These are phyloP conservation scores for Malachius bipustulatus DNA, from an alignment of 2,888 invertebrate species.

Conservation along the genomic window DNA sequence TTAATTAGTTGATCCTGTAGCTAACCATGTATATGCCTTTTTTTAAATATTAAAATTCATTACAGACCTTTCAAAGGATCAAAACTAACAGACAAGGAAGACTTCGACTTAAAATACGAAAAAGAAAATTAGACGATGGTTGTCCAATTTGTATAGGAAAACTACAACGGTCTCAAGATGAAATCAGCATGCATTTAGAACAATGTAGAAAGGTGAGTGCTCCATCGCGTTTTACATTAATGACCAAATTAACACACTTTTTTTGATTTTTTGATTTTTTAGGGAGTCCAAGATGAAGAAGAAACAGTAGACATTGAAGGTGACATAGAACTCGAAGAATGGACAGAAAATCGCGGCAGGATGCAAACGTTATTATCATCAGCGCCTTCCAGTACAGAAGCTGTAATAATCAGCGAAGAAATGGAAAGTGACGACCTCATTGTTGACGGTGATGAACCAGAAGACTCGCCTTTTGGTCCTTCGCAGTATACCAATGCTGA, in stretches of 20 bases:
- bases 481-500: conserved; percentile 36
- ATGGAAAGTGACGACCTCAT: conserved; percentile 35
- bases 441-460: conserved; percentile 36
- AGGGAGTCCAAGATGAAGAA: conserved; percentile 43
- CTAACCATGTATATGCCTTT: no score
- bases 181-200: conserved; percentile 52
- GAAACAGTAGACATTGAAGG: conserved; percentile 59
- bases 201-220: conserved; percentile 44
- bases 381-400: conserved; percentile 30
- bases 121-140: conserved; percentile 50
- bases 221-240: conserved; percentile 7
- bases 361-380: conserved; percentile 24
- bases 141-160: conserved; percentile 56
- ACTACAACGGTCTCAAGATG: conserved; percentile 43
- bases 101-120: conserved; percentile 52
- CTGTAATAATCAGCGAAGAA: conserved; percentile 28
- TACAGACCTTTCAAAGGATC: conserved; percentile 56
- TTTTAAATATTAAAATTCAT: no score
- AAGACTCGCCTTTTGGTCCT: conserved; percentile 33
- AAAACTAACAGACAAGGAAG: conserved; percentile 58
- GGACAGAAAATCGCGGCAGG: conserved; percentile 36
- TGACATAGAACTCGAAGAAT: conserved; percentile 45
- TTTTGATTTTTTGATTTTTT: conserved; percentile 12
- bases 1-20: no score
- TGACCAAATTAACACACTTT: no score